Evolutionary conservation across 1,140 invertebrate genomes (phyloP), one percentile per base, ranked within the genome.

Genomic region (Drosophila nigromelanica): DNA sequence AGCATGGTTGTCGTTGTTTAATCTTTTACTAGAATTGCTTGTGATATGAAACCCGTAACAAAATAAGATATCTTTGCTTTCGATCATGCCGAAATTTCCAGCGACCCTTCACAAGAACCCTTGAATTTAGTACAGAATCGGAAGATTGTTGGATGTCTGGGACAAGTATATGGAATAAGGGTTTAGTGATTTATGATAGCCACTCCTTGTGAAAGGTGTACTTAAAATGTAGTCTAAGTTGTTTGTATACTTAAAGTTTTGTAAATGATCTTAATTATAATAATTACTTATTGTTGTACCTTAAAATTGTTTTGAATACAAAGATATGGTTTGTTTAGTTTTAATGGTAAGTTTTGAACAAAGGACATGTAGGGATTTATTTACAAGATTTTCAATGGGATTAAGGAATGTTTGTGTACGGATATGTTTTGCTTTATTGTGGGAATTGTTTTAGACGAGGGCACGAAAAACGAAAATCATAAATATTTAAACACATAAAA

Each of bases 391-490:
- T 61, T 70, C 37, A 66, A 64, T 76, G 67, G 82, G 82, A 87
- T 59, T 60, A 55, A 68, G 59, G 58, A 45, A 43, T 56, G 33
- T 62, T 43, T 61, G 66, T 59, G 59, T 78, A 59, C 73, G 63
- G 74, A 62, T 61, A 39, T 67, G 48, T 64, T 61, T 76, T 73
- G 62, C 50, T 68, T 73, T 47, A 51, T 71, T 72, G 68, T 69
- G 60, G 85, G 85, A 78, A 72, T 82, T 87, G 68, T 79, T 89
- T 90, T 82, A 89, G 89, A 90, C 89, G 80, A 80, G 89, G 89
- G 89, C 89, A 90, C 89, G 66, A 79, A 78, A 80, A 90, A 90
- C 75, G 72, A 77, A 89, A 87, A 87, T 83, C 68, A 73, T 73
- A 80, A 85, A 86, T 85, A 85, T 81, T 71, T 67, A 85, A 86